Percentiles rank a stretch among this genome's conserved stretches.
These are phyloP conservation scores for Drosophila sp. DNA, from an alignment of 1,140 invertebrate species.

Conservation along the genomic window DNA sequence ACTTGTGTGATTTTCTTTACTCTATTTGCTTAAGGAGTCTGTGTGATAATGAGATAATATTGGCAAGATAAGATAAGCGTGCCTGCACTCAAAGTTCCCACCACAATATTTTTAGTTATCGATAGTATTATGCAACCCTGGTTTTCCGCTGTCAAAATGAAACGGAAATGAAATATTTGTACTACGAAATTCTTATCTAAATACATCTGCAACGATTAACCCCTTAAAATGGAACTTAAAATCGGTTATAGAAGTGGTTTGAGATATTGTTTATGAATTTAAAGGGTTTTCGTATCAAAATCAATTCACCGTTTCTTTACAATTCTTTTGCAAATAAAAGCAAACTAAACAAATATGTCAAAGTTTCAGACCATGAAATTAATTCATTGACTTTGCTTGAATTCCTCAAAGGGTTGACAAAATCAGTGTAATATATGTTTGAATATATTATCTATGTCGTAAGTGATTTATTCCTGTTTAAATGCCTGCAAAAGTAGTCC, in stretches of 20 bases:
- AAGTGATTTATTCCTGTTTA: conserved; percentile 4
- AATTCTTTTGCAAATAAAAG: too few relatives aligned
- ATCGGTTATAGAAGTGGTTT: too few relatives aligned
- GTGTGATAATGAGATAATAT: conserved; percentile 8
- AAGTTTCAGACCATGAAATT: background rate
- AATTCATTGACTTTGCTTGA: conserved; percentile 10
- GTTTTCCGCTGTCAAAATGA: background rate
- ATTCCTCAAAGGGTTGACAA: background rate
- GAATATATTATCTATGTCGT: background rate
- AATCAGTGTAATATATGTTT: background rate
- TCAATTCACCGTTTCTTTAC: too few relatives aligned
- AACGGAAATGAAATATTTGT: background rate
- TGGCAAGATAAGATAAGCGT: conserved; percentile 2
- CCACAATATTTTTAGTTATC: background rate
- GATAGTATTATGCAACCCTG: background rate
- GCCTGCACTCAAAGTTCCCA: background rate
- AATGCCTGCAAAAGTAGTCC: conserved; percentile 7
- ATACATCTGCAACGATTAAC: too few relatives aligned
- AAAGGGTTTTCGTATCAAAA: too few relatives aligned
- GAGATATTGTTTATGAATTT: too few relatives aligned
- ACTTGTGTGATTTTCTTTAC: background rate
- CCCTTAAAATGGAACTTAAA: too few relatives aligned
- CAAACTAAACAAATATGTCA: too few relatives aligned
- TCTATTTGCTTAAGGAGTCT: background rate
- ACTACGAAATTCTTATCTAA: background rate